Conservation (phyloP, 2,113 vertebrate genomes). For the Helogale parvula region DNA sequence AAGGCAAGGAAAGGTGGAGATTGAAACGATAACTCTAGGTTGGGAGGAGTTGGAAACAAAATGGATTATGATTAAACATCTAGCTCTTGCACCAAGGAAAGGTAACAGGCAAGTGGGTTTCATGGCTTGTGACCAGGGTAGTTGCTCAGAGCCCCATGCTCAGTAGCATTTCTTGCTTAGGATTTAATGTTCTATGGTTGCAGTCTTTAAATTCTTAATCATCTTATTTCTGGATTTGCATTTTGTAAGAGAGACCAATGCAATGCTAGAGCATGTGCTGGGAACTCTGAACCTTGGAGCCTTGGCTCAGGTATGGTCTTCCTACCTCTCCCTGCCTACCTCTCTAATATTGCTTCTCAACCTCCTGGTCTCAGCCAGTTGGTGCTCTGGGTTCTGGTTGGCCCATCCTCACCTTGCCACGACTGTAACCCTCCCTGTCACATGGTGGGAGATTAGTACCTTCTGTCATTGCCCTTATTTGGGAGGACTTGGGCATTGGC, state of each 20-base stretch:
- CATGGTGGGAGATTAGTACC: background rate
- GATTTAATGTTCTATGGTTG: background rate
- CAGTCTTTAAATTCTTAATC: background rate
- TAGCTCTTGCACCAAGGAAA: background rate
- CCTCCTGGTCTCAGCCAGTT: background rate
- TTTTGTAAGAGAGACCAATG: background rate
- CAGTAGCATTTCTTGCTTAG: background rate
- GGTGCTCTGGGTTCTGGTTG: background rate
- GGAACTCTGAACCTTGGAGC: background rate
- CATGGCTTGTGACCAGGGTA: background rate
- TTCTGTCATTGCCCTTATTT: background rate
- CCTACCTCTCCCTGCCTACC: background rate
- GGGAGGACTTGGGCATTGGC: background rate
- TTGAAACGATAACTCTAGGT: background rate
- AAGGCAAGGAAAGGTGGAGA: background rate
- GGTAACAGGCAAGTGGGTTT: background rate
- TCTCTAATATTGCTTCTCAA: background rate
- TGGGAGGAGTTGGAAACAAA: background rate
- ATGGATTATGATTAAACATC: background rate
- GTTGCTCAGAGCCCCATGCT: background rate
- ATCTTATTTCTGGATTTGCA: background rate
- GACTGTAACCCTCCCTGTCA: background rate
- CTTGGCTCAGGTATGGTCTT: background rate
- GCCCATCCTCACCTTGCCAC: background rate
- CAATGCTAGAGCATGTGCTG: too few relatives aligned